phyloP scores from a whole-genome alignment of 2,797 vertebrate species.

The Liasis olivaceus region DNA sequence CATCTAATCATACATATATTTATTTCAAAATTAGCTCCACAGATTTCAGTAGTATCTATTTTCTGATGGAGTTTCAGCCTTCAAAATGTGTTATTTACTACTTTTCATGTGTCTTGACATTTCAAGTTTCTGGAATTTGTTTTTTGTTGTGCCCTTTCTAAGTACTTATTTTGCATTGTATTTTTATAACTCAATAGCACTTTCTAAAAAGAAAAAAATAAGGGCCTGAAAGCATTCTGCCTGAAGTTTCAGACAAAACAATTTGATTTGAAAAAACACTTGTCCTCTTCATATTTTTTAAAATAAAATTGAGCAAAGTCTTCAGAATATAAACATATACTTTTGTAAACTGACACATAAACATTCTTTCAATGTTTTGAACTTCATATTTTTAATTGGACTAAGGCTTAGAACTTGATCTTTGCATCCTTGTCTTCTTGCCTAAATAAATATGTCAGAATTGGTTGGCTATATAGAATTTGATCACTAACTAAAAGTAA shows the following conservation, averaged over 20 bases:
- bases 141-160: constrained; percentile 57
- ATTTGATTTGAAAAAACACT: constrained; percentile 7
- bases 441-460: not conserved
- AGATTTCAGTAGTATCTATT: not conserved
- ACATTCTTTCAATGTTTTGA: not conserved
- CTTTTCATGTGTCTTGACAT: constrained; percentile 52
- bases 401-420: not conserved
- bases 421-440: not conserved
- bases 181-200: constrained; percentile 61
- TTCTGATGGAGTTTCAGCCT: constrained; percentile 3
- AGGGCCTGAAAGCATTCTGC: constrained; percentile 21
- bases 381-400: not conserved
- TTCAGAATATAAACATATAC: constrained; percentile 18
- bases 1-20: not conserved
- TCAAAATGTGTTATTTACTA: constrained; percentile 40
- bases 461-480: not conserved
- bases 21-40: not conserved
- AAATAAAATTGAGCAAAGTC: constrained; percentile 25
- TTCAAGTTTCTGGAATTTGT: constrained; percentile 39
- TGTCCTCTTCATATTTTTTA: not conserved
- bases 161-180: constrained; percentile 65
- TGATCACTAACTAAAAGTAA: not conserved
- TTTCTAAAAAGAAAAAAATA: constrained; percentile 31
- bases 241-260: constrained; percentile 33
- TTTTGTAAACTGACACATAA: not conserved